Evolutionary conservation across 2,113 vertebrate genomes (phyloP).

Genomic region (Indri indri): DNA sequence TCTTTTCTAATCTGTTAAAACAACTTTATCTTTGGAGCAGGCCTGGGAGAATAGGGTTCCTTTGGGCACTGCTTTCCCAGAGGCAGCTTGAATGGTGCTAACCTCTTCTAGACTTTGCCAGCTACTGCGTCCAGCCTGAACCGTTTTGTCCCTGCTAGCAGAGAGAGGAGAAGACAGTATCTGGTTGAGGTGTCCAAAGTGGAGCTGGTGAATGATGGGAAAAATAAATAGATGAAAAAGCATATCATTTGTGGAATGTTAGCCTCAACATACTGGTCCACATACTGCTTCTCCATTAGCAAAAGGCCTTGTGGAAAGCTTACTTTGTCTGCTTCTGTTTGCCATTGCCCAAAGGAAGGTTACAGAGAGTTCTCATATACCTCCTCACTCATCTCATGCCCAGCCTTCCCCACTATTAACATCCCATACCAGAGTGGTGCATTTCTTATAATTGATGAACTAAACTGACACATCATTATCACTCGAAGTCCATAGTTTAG

Average conservation of each 20-base stretch:
- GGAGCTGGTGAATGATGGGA: neutral
- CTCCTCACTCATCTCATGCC: neutral
- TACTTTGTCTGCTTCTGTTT: neutral
- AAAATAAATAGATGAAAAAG: neutral
- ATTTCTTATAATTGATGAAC: neutral
- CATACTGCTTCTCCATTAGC: neutral
- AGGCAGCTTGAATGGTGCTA: neutral
- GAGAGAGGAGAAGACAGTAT: neutral
- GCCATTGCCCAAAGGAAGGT: neutral
- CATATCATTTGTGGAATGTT: neutral
- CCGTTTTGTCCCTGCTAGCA: constrained; percentile 9
- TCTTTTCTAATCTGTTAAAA: constrained; percentile 49
- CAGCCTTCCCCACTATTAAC: neutral
- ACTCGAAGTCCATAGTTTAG: neutral
- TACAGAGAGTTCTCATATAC: neutral
- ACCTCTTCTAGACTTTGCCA: constrained; percentile 20
- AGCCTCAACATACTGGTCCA: neutral
- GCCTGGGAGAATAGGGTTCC: constrained; percentile 16
- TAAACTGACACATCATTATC: neutral
- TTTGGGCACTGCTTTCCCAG: constrained; percentile 15
- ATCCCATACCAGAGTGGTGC: neutral
- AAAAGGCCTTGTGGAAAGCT: neutral
- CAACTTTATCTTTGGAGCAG: constrained; percentile 49
- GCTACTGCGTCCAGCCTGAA: neutral
- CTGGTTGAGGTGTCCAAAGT: neutral